Evolutionary conservation across 2,113 vertebrate species (phyloP).

Genomic region (Eubucco bourcierii): DNA sequence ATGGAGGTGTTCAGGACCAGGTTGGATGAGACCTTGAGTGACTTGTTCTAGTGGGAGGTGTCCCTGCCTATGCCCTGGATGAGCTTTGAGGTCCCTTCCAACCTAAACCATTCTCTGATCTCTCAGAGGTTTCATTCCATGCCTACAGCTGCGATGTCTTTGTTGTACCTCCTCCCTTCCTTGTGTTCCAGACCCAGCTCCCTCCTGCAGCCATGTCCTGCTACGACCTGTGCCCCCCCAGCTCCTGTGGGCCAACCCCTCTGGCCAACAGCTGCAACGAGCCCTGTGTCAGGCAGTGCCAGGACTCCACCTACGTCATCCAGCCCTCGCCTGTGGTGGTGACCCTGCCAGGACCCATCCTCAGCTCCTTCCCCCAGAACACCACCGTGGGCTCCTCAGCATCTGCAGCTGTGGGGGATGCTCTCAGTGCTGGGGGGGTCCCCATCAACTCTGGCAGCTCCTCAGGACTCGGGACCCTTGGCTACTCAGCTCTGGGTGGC

Average conservation of each 20-base stretch:
- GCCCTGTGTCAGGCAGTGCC: conserved; percentile 32
- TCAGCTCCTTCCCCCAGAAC: conserved; percentile 47
- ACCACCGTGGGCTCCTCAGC: conserved; percentile 45
- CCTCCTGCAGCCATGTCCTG: not conserved
- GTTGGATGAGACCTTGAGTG: too few species aligned
- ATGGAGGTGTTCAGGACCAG: too few species aligned
- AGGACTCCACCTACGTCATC: conserved; percentile 7
- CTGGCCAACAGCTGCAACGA: conserved; percentile 43
- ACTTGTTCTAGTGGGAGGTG: too few species aligned
- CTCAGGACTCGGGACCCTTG: not conserved
- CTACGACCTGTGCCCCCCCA: not conserved
- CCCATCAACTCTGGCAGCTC: not conserved
- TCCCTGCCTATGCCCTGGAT: too few species aligned
- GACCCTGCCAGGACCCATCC: conserved; percentile 28
- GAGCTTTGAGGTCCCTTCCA: too few species aligned
- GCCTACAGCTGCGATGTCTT: not conserved
- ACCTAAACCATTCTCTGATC: too few species aligned
- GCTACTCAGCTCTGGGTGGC: not conserved
- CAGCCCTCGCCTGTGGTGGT: conserved; percentile 13
- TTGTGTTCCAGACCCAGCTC: not conserved
- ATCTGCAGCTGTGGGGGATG: not conserved
- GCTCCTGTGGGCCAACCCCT: not conserved
- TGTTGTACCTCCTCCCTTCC: not conserved
- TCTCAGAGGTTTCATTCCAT: accelerated
- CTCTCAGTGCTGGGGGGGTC: not conserved